A percentile compares a stretch with the other conserved stretches of the same genome.
phyloP scores from a whole-genome alignment of 2,888 invertebrate species.

The Strigamia maritima region DNA sequence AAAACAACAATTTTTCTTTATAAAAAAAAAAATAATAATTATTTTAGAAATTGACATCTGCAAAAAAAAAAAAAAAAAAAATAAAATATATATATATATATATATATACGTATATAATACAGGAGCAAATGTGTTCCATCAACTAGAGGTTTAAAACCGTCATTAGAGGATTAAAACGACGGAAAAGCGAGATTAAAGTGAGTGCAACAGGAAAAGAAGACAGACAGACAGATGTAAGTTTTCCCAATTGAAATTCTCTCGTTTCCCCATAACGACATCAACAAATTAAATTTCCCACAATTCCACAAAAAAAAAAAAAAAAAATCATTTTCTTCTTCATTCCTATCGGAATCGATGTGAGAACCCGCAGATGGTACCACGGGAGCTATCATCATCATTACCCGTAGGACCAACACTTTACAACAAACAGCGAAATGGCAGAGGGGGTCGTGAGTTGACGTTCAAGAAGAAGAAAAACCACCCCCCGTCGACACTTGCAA shows the following conservation, averaged over 20 bases:
- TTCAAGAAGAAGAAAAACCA: no score
- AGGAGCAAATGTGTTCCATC: neutral
- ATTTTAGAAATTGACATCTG: no score
- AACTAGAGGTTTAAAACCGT: neutral
- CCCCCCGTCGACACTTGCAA: constrained; percentile 2
- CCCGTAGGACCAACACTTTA: constrained; percentile 3
- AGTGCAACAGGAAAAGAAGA: neutral
- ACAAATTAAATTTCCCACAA: no score
- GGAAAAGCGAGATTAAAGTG: neutral
- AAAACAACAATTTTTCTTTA: neutral
- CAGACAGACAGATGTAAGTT: neutral
- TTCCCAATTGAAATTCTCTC: no score
- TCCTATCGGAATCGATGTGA: no score
- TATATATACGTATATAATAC: no score
- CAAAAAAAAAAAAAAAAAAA: no score
- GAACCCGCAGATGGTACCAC: neutral
- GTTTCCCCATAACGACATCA: no score
- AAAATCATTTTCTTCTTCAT: neutral
- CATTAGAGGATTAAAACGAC: neutral
- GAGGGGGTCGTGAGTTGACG: neutral
- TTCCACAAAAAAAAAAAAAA: neutral
- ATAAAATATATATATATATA: no score
- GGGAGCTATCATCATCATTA: constrained; percentile 10
- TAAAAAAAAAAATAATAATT: neutral
- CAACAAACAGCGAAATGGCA: neutral